Evolutionary conservation across 1,140 invertebrate species (phyloP).

Genomic region (Lamellibrachia luymesi): DNA sequence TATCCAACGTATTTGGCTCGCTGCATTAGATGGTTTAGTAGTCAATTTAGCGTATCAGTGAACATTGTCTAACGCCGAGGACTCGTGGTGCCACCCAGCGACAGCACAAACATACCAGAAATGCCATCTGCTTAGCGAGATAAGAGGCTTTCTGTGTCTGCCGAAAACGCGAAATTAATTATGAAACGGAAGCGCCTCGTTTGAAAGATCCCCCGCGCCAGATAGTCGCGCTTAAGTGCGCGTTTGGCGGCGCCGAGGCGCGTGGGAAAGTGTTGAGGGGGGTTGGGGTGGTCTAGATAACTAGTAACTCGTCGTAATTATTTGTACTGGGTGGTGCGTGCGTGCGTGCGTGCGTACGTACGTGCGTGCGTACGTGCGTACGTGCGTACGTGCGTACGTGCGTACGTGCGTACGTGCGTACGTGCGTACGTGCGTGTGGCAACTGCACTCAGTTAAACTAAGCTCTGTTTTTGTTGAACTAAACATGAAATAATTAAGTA

Average conservation of each 20-base stretch:
- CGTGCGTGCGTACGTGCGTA: background rate
- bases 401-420: background rate
- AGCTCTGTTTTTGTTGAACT: background rate
- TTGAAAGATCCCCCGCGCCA: background rate
- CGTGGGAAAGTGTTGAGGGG: background rate
- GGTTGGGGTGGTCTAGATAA: background rate
- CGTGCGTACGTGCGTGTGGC: background rate
- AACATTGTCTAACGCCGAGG: background rate
- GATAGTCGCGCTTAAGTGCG: background rate
- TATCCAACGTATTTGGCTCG: background rate
- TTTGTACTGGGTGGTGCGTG: background rate
- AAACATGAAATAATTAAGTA: no score
- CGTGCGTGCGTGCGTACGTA: background rate
- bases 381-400: background rate
- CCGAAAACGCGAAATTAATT: background rate
- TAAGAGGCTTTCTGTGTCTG: conserved; percentile 4
- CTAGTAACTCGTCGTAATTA: no score
- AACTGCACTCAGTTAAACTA: no score
- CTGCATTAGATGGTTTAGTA: background rate
- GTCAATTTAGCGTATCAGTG: background rate
- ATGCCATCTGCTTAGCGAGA: background rate
- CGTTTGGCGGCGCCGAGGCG: background rate
- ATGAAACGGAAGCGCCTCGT: background rate
- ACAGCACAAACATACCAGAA: background rate
- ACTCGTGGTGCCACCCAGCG: background rate